These are phyloP conservation scores for Oscheius sp. DNA, from an alignment of 2,888 invertebrate genomes.

Conservation along the genomic window DNA sequence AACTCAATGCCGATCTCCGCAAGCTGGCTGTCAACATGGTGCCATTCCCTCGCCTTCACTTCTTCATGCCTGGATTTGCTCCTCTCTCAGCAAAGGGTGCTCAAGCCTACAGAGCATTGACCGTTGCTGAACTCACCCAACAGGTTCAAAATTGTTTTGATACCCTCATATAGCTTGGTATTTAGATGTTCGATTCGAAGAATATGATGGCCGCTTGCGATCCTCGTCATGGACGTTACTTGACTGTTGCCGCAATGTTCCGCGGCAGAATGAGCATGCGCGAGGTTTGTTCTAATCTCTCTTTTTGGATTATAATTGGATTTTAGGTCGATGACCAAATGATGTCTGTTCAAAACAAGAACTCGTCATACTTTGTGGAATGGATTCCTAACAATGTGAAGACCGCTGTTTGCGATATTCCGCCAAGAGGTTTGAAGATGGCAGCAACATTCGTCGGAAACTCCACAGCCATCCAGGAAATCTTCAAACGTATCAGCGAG, in stretches of 20 bases:
- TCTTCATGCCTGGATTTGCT: slow-evolving; percentile 81
- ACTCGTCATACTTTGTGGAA: slow-evolving; percentile 66
- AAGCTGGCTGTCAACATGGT: slow-evolving; percentile 86
- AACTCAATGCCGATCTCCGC: slow-evolving; percentile 81
- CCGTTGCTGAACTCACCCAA: slow-evolving; percentile 81
- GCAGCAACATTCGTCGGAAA: slow-evolving; percentile 92
- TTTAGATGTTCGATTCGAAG: slow-evolving; percentile 39
- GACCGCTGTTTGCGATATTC: slow-evolving; percentile 93
- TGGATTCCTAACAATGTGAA: slow-evolving; percentile 84
- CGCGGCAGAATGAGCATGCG: slow-evolving; percentile 78
- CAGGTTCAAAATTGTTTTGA: slow-evolving; percentile 29
- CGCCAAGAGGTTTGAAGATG: slow-evolving; percentile 88
- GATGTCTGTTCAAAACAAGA: slow-evolving; percentile 66
- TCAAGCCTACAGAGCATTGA: slow-evolving; percentile 78
- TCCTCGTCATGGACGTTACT: slow-evolving; percentile 77
- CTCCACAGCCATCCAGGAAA: slow-evolving; percentile 87
- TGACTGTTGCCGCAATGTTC: slow-evolving; percentile 79
- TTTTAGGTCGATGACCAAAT: slow-evolving; percentile 59
- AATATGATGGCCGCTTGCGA: slow-evolving; percentile 78
- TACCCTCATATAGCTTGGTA: no score
- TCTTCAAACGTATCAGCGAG: slow-evolving; percentile 88
- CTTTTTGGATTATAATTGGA: no score
- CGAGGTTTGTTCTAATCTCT: slow-evolving; percentile 43
- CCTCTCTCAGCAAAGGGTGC: slow-evolving; percentile 84
- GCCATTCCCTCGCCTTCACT: slow-evolving; percentile 83